phyloP scores from a whole-genome alignment of 1,140 invertebrate genomes.

The Mycetomoellerius zeteki region DNA sequence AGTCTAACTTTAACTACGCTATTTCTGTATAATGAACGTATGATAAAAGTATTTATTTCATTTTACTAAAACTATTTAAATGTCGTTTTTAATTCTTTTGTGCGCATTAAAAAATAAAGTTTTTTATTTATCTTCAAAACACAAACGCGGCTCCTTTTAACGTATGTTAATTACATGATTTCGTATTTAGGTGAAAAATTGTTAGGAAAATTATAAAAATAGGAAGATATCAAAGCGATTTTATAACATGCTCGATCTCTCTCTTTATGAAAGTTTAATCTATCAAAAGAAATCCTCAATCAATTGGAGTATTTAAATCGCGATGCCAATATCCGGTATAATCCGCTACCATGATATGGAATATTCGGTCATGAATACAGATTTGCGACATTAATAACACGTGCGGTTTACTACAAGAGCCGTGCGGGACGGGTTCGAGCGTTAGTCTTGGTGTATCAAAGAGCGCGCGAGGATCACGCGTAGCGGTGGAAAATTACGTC shows the following conservation, averaged over 20 bases:
- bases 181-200: conserved; percentile 10
- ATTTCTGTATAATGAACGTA: background rate
- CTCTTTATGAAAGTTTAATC: conserved; percentile 26
- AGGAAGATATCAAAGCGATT: background rate
- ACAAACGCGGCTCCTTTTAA: background rate
- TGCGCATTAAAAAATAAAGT: background rate
- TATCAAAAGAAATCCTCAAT: conserved; percentile 30
- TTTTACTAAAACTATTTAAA: background rate
- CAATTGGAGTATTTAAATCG: conserved; percentile 16
- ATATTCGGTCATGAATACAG: conserved; percentile 10
- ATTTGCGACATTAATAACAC: conserved; percentile 16
- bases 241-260: background rate
- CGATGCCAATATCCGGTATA: background rate
- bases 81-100: conserved; percentile 6
- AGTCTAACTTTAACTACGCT: background rate
- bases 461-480: conserved; percentile 51
- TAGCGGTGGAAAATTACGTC: conserved; percentile 73
- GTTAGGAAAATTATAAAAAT: background rate
- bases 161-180: background rate
- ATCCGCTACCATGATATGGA: conserved; percentile 13
- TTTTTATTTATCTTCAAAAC: background rate
- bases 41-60: background rate
- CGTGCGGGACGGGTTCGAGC: background rate
- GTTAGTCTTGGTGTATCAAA: conserved; percentile 64
- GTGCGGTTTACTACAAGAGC: conserved; percentile 7